phyloP scores from a whole-genome alignment of 2,888 invertebrate genomes.

The Charanyca ferruginea region DNA sequence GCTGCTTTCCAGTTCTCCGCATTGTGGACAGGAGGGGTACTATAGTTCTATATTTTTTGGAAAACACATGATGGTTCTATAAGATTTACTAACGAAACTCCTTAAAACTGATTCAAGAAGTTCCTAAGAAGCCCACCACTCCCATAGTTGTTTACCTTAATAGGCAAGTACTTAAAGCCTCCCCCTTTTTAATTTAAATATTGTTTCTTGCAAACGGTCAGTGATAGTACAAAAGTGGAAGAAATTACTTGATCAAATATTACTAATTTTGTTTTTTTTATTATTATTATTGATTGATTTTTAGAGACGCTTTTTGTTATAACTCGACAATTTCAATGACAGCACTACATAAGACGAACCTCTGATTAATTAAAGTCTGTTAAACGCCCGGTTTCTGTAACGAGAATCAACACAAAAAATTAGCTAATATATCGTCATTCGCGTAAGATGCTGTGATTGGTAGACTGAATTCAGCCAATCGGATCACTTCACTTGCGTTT shows the following conservation, averaged over 20 bases:
- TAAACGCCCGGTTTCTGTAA: not conserved
- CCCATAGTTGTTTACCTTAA: slow-evolving; percentile 3
- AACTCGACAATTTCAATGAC: slow-evolving; percentile 45
- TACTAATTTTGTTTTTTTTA: slow-evolving; percentile 19
- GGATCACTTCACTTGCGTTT: no score
- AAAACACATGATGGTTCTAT: no score
- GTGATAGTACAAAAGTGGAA: slow-evolving; percentile 67
- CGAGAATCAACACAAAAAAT: not conserved
- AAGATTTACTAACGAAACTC: slow-evolving; percentile 15
- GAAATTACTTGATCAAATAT: slow-evolving; percentile 58
- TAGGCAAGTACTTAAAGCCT: slow-evolving; percentile 57
- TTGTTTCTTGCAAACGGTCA: slow-evolving; percentile 56
- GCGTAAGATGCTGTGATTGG: not conserved
- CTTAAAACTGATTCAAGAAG: slow-evolving; percentile 22
- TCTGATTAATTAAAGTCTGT: not conserved
- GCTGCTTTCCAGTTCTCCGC: no score
- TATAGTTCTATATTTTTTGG: no score
- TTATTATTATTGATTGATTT: slow-evolving; percentile 23
- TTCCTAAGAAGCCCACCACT: slow-evolving; percentile 53
- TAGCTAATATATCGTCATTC: no score
- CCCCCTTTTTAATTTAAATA: slow-evolving; percentile 33
- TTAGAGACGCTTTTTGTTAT: slow-evolving; percentile 34
- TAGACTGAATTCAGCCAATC: not conserved
- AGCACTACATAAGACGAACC: not conserved
- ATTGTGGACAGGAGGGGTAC: no score